Percentiles rank a stretch among this genome's conserved stretches.
Evolutionary conservation across 2,888 invertebrate species (phyloP).

Genomic region (Apamea anceps): DNA sequence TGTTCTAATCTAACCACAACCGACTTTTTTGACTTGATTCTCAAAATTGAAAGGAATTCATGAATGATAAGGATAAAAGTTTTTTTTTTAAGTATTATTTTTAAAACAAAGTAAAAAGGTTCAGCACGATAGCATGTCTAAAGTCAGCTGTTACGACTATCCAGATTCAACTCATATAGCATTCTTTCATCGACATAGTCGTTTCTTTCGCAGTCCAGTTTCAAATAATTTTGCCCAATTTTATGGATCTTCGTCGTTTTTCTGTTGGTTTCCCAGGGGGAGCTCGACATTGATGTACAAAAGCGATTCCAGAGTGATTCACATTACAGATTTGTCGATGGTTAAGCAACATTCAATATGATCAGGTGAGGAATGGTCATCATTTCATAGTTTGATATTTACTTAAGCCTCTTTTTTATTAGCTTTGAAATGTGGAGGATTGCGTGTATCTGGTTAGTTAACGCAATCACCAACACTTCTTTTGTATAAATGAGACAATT

Average conservation of each 20-base stretch:
- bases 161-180: constrained; percentile 70
- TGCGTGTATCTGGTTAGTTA: constrained; percentile 72
- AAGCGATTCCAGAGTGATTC: constrained; percentile 78
- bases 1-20: constrained; percentile 80
- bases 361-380: constrained; percentile 77
- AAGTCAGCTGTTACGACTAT: constrained; percentile 74
- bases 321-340: constrained; percentile 77
- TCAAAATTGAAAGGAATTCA: constrained; percentile 3
- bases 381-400: constrained; percentile 28
- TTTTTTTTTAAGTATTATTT: not conserved
- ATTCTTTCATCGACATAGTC: constrained; percentile 67
- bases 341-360: constrained; percentile 84
- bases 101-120: not conserved
- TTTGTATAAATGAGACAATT: constrained; percentile 73
- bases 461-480: constrained; percentile 87
- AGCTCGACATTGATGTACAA: constrained; percentile 82
- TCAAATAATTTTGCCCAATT: constrained; percentile 80
- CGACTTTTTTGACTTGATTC: constrained; percentile 60
- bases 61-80: not conserved
- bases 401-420: constrained; percentile 22
- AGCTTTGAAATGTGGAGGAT: constrained; percentile 84
- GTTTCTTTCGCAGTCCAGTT: constrained; percentile 83
- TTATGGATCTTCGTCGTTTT: constrained; percentile 89
- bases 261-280: constrained; percentile 72
- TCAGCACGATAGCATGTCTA: constrained; percentile 74